Percentiles rank a stretch among this genome's conserved stretches.
phyloP scores from a whole-genome alignment of 2,113 vertebrate species.

The Phrynocephalus versicolor region DNA sequence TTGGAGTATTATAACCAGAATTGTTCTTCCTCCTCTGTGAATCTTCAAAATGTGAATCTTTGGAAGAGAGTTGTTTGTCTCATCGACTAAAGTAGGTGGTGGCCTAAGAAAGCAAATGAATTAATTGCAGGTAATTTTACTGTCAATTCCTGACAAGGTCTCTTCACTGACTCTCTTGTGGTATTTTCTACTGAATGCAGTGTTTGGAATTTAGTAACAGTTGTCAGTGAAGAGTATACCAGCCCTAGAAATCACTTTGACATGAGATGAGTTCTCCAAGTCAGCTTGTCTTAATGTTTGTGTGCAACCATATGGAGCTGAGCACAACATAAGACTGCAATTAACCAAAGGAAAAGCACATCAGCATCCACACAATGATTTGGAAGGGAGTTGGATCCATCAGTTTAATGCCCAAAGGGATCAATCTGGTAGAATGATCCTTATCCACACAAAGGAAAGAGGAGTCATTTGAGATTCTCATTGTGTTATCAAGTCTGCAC shows the following conservation, averaged over 20 bases:
- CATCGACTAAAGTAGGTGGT: background rate
- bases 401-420: background rate
- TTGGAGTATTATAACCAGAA: background rate
- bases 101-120: background rate
- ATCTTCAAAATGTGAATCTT: background rate
- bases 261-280: background rate
- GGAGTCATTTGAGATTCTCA: background rate
- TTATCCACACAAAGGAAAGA: background rate
- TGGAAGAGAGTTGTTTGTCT: background rate
- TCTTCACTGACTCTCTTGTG: background rate
- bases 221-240: background rate
- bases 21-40: background rate
- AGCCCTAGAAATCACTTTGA: background rate
- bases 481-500: background rate
- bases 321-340: background rate
- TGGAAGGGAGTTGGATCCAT: background rate
- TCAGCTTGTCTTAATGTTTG: constrained; percentile 7
- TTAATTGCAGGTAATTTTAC: background rate
- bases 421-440: background rate
- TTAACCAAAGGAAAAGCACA: background rate
- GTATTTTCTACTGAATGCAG: background rate
- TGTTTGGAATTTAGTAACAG: background rate
- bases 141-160: background rate
- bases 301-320: background rate
- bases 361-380: background rate